A percentile compares a stretch with the other conserved stretches of the same genome.
Evolutionary conservation across 2,888 invertebrate species (phyloP).

Genomic region (Hydrotaea cyrtoneurina): DNA sequence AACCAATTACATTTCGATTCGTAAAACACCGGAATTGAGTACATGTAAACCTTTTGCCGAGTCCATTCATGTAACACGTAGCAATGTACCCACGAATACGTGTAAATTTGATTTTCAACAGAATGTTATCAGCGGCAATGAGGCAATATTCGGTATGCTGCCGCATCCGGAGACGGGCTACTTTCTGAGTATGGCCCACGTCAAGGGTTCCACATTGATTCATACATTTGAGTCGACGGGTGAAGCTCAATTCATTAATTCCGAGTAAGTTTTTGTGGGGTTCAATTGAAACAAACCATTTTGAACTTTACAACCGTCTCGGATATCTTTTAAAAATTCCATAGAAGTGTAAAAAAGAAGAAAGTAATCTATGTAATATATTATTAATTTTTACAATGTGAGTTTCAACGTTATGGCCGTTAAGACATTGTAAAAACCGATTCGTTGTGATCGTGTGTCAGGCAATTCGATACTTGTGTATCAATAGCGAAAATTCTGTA

Average conservation of each 20-base stretch:
- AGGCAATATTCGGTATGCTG: constrained; percentile 78
- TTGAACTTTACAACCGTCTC: no score
- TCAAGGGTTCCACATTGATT: constrained; percentile 80
- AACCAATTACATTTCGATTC: constrained; percentile 79
- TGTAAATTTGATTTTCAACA: constrained; percentile 81
- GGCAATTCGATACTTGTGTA: no score
- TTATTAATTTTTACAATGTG: no score
- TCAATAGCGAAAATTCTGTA: no score
- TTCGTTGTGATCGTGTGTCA: no score
- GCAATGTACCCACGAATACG: constrained; percentile 80
- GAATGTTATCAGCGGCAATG: constrained; percentile 80
- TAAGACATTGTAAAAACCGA: no score
- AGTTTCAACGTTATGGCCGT: no score
- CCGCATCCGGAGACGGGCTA: constrained; percentile 79
- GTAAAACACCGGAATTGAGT: constrained; percentile 80
- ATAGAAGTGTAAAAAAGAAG: no score
- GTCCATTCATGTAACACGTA: constrained; percentile 79
- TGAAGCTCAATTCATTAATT: constrained; percentile 80
- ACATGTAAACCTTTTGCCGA: constrained; percentile 79
- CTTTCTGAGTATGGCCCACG: constrained; percentile 78
- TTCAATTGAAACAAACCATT: no score
- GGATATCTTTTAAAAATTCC: no score
- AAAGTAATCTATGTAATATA: no score
- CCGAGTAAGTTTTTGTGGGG: constrained; percentile 74
- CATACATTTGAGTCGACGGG: constrained; percentile 81